Evolutionary conservation across 2,888 invertebrate genomes (phyloP).

Genomic region (Horisme vitalbata): DNA sequence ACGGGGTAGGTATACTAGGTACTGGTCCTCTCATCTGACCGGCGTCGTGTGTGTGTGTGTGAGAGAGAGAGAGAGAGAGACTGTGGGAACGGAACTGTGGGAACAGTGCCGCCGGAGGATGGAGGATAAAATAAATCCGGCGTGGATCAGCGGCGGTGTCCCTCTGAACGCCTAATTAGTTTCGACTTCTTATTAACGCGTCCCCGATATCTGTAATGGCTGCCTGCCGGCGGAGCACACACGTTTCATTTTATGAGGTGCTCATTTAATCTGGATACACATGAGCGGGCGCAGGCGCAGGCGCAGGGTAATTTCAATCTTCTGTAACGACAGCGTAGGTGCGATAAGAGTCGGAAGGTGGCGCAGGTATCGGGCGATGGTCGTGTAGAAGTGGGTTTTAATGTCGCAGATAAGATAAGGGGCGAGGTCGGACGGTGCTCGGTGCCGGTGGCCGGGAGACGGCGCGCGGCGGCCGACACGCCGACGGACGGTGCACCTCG

Average conservation of each 20-base stretch:
- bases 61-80: too few species aligned
- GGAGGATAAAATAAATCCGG: not conserved
- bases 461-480: not conserved
- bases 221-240: constrained; percentile 38
- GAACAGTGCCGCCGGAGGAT: not conserved
- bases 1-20: too few species aligned
- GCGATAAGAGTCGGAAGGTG: not conserved
- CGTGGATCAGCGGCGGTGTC: constrained; percentile 1
- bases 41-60: too few species aligned
- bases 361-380: constrained; percentile 19
- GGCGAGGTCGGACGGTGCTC: constrained; percentile 36
- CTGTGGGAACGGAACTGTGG: constrained; percentile 11
- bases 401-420: constrained; percentile 61
- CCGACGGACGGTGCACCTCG: constrained; percentile 15
- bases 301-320: constrained; percentile 6
- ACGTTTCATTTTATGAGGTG: constrained; percentile 48
- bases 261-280: constrained; percentile 8
- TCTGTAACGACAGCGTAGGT: not conserved
- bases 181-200: constrained; percentile 50
- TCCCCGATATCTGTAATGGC: constrained; percentile 55
- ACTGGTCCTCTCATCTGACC: too few species aligned
- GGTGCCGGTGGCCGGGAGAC: constrained; percentile 25
- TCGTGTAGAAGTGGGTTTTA: constrained; percentile 48
- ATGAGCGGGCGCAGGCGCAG: not conserved
- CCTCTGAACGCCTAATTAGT: constrained; percentile 52